Evolutionary conservation across 2,113 vertebrate species (phyloP).

Genomic region (Mesoclemmys tuberculata): DNA sequence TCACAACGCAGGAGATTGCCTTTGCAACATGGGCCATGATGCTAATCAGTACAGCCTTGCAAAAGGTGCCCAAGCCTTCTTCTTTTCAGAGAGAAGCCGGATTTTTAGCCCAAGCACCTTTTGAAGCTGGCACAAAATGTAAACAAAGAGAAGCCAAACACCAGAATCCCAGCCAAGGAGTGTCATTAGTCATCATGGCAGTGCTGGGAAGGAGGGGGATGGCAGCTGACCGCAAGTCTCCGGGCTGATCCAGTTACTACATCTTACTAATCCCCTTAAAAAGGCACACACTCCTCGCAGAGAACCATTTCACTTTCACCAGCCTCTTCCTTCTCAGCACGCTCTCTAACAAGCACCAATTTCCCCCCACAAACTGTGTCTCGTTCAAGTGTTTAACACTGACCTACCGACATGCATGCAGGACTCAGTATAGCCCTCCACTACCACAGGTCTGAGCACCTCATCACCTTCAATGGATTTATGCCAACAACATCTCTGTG

Average conservation of each 20-base stretch:
- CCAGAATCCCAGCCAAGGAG: conserved; percentile 89
- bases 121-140: conserved; percentile 90
- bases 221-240: conserved; percentile 56
- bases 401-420: conserved; percentile 4
- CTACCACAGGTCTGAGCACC: background rate
- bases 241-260: conserved; percentile 44
- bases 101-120: conserved; percentile 88
- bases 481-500: background rate
- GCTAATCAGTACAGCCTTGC: conserved; percentile 90
- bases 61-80: conserved; percentile 89
- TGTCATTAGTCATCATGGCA: conserved; percentile 74
- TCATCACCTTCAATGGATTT: rapidly evolving
- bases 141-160: conserved; percentile 87
- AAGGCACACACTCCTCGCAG: conserved; percentile 47
- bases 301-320: background rate
- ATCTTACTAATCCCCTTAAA: conserved; percentile 17
- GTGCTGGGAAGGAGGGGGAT: conserved; percentile 61
- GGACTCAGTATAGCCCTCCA: background rate
- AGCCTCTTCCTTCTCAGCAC: conserved; percentile 5
- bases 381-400: background rate
- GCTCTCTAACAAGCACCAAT: background rate
- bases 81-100: conserved; percentile 89
- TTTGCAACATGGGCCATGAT: conserved; percentile 83
- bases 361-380: background rate
- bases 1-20: conserved; percentile 84